A percentile compares a stretch with the other conserved stretches of the same genome.
phyloP scores from a whole-genome alignment of 1,140 invertebrate genomes.

The Whitmania pigra region DNA sequence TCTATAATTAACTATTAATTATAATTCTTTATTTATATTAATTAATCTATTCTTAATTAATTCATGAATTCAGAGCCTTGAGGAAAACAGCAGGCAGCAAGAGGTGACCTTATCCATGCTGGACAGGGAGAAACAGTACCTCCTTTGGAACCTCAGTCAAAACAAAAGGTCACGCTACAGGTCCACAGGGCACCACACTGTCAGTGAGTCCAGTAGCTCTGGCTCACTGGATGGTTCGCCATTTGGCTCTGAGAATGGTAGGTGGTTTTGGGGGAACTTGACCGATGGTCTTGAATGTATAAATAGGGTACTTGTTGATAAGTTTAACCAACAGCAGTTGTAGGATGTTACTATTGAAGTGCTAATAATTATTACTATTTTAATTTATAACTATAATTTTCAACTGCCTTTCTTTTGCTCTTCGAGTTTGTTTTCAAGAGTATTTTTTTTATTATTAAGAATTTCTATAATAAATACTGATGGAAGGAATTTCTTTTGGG shows the following conservation, averaged over 20 bases:
- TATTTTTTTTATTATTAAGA: no score
- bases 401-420: no score
- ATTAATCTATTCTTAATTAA: no score
- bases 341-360: no score
- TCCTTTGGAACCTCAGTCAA: not conserved
- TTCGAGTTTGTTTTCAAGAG: no score
- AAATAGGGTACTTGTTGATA: not conserved
- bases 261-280: not conserved
- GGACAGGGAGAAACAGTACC: not conserved
- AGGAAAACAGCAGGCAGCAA: not conserved
- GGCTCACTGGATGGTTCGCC: not conserved
- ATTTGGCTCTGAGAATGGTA: slow-evolving; percentile 9
- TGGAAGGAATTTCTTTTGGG: no score
- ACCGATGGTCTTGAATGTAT: not conserved
- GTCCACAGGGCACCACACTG: not conserved
- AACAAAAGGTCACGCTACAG: not conserved
- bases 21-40: no score
- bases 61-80: not conserved
- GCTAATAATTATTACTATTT: no score
- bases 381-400: no score
- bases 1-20: no score
- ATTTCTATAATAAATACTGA: no score
- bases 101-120: not conserved
- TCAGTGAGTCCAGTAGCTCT: not conserved
- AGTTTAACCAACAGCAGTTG: not conserved